phyloP scores from a whole-genome alignment of 1,140 invertebrate genomes.

The Brachystomella parvula region DNA sequence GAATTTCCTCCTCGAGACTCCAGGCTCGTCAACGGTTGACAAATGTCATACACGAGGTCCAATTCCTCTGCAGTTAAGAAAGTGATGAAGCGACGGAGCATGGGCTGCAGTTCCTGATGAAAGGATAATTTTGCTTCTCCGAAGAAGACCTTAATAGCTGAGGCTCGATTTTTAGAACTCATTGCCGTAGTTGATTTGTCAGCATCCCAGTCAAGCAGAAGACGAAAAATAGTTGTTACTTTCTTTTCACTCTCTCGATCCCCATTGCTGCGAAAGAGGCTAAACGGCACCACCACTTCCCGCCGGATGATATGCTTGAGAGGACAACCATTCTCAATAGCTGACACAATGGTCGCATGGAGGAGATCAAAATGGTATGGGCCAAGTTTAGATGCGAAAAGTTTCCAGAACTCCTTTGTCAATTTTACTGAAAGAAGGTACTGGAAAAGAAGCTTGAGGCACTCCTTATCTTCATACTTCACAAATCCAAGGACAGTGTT shows the following conservation, averaged over 20 bases:
- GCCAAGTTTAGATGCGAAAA: neutral
- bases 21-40: neutral
- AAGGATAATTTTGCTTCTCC: neutral
- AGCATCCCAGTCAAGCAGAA: neutral
- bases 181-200: neutral
- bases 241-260: neutral
- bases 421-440: neutral
- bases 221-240: neutral
- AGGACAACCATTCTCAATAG: neutral
- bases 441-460: neutral
- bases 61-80: neutral
- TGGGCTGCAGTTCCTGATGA: neutral
- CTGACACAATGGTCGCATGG: neutral
- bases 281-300: neutral
- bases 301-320: neutral
- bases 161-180: neutral
- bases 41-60: neutral
- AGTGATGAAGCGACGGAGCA: neutral
- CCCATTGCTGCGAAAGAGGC: neutral
- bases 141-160: neutral
- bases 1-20: neutral
- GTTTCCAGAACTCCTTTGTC: neutral
- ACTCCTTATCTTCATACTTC: neutral
- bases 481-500: neutral
- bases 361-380: neutral